Percentiles rank a stretch among this genome's conserved stretches.
These are phyloP conservation scores for Luidia sarsii DNA, from an alignment of 53 echinoderm and acorn worm genomes.

Conservation along the genomic window DNA sequence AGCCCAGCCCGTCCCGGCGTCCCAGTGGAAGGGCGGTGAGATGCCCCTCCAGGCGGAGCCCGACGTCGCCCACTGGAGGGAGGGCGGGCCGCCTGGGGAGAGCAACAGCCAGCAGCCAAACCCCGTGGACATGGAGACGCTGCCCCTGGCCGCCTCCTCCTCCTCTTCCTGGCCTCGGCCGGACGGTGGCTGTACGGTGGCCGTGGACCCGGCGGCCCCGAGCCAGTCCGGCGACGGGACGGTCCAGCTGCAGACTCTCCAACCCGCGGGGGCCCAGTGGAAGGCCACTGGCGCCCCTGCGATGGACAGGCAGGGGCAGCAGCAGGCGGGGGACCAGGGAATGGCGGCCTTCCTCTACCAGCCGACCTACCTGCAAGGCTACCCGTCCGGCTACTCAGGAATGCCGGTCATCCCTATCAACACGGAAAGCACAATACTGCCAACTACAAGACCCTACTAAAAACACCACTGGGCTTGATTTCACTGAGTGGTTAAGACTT, in stretches of 20 bases:
- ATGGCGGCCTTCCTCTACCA: conserved; percentile 40
- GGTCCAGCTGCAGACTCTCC: conserved; percentile 26
- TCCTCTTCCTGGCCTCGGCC: conserved; percentile 28
- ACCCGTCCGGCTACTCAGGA: conserved; percentile 28
- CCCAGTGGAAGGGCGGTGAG: conserved; percentile 25
- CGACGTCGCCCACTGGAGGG: conserved; percentile 15
- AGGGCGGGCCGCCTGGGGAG: not conserved
- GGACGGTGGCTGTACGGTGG: not conserved
- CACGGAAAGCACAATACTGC: conserved; percentile 12
- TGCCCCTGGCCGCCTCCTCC: too few relatives aligned
- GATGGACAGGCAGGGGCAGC: conserved; percentile 41
- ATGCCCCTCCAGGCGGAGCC: conserved; percentile 2
- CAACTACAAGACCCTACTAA: conserved; percentile 21
- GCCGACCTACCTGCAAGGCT: conserved; percentile 32
- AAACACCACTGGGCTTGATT: too few relatives aligned
- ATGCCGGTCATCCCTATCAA: conserved; percentile 31
- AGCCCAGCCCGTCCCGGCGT: conserved; percentile 6
- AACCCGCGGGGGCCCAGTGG: conserved; percentile 33
- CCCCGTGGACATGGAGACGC: not conserved
- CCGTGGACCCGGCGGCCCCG: not conserved
- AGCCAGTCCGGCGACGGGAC: conserved; percentile 19
- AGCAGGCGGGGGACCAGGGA: conserved; percentile 23
- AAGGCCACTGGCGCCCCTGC: conserved; percentile 1
- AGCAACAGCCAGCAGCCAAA: conserved; percentile 17
- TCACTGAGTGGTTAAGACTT: too few relatives aligned